These are phyloP conservation scores for Dasysyrphus tricinctus DNA, from an alignment of 2,888 invertebrate species.

Conservation along the genomic window DNA sequence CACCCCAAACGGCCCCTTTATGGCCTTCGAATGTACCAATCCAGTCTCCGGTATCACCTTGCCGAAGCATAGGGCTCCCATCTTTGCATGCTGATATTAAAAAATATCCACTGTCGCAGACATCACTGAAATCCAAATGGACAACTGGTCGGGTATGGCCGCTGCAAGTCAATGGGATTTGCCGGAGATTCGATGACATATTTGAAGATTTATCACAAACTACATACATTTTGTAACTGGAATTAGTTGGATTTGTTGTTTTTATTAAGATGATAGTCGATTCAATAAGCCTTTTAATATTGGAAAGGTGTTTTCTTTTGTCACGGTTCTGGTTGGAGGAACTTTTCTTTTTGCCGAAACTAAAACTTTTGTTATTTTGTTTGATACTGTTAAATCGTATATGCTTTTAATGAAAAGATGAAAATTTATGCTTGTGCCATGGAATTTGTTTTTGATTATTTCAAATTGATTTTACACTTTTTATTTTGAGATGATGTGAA, in stretches of 20 bases:
- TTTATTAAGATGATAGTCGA: conserved; percentile 9
- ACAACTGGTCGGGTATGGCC: conserved; percentile 99
- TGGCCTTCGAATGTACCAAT: conserved; percentile 99
- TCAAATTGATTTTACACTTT: conserved; percentile 63
- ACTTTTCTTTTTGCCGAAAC: conserved; percentile 57
- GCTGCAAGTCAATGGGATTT: conserved; percentile 97
- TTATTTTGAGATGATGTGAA: conserved; percentile 50
- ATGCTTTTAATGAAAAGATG: conserved; percentile 22
- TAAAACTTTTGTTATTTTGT: conserved; percentile 48
- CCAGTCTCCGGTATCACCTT: conserved; percentile 99
- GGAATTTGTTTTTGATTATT: conserved; percentile 50
- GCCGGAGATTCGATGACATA: conserved; percentile 86
- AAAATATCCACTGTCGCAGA: conserved; percentile 97
- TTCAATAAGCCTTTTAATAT: conserved; percentile 2
- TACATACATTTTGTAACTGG: conserved; percentile 22
- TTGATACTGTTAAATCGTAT: conserved; percentile 28
- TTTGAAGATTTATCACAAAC: conserved; percentile 60
- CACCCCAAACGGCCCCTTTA: conserved; percentile 99
- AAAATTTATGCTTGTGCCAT: conserved; percentile 53
- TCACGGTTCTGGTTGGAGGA: conserved; percentile 39
- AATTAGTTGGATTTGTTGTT: conserved; percentile 9
- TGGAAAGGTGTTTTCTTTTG: conserved; percentile 30
- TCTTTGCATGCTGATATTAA: conserved; percentile 99
- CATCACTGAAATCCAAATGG: conserved; percentile 97
- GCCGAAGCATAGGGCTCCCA: conserved; percentile 98